A percentile compares a stretch with the other conserved stretches of the same genome.
Conservation (phyloP, 1,140 invertebrate genomes). For the Atopsyche davidsoni region DNA sequence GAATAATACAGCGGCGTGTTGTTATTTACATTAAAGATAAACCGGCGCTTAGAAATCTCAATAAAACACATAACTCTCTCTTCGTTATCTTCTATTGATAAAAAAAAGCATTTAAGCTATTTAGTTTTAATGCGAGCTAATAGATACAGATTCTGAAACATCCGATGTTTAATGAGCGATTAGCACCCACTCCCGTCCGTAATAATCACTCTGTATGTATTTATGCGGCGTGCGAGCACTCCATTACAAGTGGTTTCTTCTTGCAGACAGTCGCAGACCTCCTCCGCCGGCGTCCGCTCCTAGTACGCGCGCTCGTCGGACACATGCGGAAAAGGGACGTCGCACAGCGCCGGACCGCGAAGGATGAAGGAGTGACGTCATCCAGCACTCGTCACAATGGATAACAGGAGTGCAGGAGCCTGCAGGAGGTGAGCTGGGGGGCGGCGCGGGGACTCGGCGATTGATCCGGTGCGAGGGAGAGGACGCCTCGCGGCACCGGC, state of each 20-base stretch:
- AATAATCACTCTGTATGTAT: no score
- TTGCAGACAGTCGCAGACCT: constrained; percentile 9
- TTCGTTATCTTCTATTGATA: no score
- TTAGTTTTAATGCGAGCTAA: neutral
- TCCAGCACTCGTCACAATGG: constrained; percentile 21
- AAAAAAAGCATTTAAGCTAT: neutral
- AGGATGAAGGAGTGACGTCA: constrained; percentile 30
- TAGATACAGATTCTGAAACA: neutral
- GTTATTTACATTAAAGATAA: no score
- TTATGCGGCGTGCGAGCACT: neutral
- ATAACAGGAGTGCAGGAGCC: constrained; percentile 23
- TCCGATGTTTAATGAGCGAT: neutral
- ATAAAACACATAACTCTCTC: no score
- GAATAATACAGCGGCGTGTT: no score
- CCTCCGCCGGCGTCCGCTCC: constrained; percentile 13
- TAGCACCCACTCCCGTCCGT: no score
- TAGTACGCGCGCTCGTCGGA: constrained; percentile 15
- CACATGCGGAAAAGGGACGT: constrained; percentile 27
- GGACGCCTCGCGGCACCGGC: neutral
- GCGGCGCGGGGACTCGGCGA: constrained; percentile 4
- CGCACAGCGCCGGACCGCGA: constrained; percentile 13
- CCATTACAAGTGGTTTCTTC: neutral
- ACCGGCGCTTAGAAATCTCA: no score
- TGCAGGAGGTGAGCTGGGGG: constrained; percentile 17
- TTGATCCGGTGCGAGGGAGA: constrained; percentile 3